Base-by-base conservation (phyloP, 2,797 vertebrate species). In the Pterois miles region DNA sequence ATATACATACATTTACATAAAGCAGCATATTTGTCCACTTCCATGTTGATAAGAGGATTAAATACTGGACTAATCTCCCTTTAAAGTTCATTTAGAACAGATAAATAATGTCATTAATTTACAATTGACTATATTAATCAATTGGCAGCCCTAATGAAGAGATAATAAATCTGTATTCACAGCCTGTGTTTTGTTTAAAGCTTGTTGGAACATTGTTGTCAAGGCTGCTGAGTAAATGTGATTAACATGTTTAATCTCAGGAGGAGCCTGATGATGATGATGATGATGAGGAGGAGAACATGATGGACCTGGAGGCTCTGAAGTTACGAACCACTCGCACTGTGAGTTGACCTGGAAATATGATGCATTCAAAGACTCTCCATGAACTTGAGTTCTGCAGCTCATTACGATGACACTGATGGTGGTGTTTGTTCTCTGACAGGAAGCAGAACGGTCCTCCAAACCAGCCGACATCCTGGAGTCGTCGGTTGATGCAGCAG, bases 381-480 rank as follows among this genome's bases (percentile, higher is more conserved):
- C 20, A 54, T 54, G 0, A 11, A 8, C 29, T 7, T 11, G 1
- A 38, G 6, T 13, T 14, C 29, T 53, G 22, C 8, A 5, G 1
- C 11, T 2, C 8, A 6, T n/a, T n/a, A n/a, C n/a, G 29, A 38
- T 16, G 11, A 33, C 7, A 8, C 4, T 1, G 6, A 0, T 22
- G 4, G 4, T 25, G 33, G 9, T 31, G 3, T 74, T 36, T 34
- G 20, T 50, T 62, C 7, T 48, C 72, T 18, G 40, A 59, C 84
- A 98, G 97, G 96, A 96, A 52, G 14, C 85, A 2, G 95, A 83
- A 22, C 85, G 92, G 5, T 89, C 93, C 50, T 91, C 94, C 86
- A 98, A 96, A 86, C 97, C 96, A 6, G 97, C 97, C 40, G 96
- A 96, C 79, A 98, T 99, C 77, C 95, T 99, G 84, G 96, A 98